A percentile compares a stretch with the other conserved stretches of the same genome.
Evolutionary conservation across 2,113 vertebrate species (phyloP).

Genomic region (Austrofundulus limnaeus): DNA sequence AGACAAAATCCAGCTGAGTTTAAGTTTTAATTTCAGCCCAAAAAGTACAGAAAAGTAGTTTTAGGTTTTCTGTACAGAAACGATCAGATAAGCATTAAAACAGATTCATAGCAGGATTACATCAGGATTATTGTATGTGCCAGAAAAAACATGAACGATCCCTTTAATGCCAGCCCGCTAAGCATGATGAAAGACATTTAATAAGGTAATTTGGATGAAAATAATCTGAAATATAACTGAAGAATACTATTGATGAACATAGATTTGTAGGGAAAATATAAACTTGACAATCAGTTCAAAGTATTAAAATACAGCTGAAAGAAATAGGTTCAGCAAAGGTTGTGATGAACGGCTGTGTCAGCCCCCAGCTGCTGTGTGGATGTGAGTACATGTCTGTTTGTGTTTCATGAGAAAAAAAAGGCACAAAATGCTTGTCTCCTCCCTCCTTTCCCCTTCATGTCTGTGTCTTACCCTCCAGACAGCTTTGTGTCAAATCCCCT

Average conservation of each 20-base stretch:
- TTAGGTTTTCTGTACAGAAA: too few relatives aligned
- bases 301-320: constrained; percentile 53
- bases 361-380: constrained; percentile 31
- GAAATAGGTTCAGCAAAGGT: constrained; percentile 51
- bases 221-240: background rate
- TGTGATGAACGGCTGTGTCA: constrained; percentile 65
- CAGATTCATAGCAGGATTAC: too few relatives aligned
- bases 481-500: constrained; percentile 55
- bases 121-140: too few relatives aligned
- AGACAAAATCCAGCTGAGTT: too few relatives aligned
- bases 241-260: background rate
- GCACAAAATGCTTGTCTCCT: constrained; percentile 34
- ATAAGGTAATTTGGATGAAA: background rate
- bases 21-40: too few relatives aligned
- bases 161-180: background rate
- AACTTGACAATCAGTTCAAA: constrained; percentile 46
- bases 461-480: constrained; percentile 62
- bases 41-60: too few relatives aligned
- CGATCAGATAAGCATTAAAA: too few relatives aligned
- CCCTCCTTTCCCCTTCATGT: constrained; percentile 10
- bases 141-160: too few relatives aligned
- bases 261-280: constrained; percentile 28
- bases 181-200: too few relatives aligned
- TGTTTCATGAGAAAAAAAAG: constrained; percentile 37
- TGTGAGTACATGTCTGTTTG: constrained; percentile 42